Evolutionary conservation across 2,113 vertebrate species (phyloP).

Genomic region (Clarias gariepinus): DNA sequence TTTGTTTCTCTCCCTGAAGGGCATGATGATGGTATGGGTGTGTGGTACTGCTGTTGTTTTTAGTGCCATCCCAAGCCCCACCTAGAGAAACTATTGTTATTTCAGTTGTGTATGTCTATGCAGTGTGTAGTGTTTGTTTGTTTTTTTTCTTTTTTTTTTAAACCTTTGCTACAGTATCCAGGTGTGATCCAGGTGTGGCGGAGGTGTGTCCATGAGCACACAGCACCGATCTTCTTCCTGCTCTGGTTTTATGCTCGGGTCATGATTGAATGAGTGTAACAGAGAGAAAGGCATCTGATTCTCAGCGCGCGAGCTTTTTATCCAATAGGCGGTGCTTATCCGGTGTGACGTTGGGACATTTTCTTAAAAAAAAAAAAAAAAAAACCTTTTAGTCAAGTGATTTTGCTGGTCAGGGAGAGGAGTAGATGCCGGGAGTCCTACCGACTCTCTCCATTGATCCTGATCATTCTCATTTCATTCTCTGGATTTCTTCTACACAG

Average conservation of each 20-base stretch:
- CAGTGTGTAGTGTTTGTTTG: background rate
- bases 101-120: background rate
- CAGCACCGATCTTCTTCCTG: background rate
- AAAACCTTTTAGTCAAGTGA: conserved; percentile 44
- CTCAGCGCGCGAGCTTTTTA: conserved; percentile 19
- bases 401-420: conserved; percentile 32
- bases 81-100: background rate
- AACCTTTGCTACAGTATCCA: background rate
- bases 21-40: background rate
- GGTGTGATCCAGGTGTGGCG: conserved; percentile 11
- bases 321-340: conserved; percentile 49
- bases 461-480: background rate
- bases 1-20: too few species aligned
- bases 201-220: background rate
- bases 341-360: conserved; percentile 46
- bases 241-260: background rate
- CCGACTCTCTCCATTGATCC: background rate
- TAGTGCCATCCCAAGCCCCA: background rate
- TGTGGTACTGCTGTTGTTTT: background rate
- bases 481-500: background rate
- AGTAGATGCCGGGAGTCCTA: conserved; percentile 37
- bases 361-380: background rate
- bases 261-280: conserved; percentile 15
- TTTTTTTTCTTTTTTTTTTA: background rate
- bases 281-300: conserved; percentile 24